Evolutionary conservation across 2,888 invertebrate genomes (phyloP).

Genomic region (Machimus atricapillus): DNA sequence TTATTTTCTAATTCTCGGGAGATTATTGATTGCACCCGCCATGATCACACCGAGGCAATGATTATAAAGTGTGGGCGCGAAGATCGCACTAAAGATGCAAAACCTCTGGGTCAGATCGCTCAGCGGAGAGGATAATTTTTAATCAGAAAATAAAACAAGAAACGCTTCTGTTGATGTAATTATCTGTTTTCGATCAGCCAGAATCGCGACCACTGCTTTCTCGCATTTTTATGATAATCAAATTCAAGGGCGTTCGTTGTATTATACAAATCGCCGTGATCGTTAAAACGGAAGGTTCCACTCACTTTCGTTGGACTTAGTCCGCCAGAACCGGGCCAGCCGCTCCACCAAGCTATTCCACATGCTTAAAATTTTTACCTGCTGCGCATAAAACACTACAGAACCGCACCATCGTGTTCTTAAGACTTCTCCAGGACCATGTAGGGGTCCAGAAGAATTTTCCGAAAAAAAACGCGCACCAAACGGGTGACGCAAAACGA

Average conservation of each 20-base stretch:
- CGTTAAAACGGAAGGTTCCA: background rate
- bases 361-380: conserved; percentile 9
- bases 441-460: background rate
- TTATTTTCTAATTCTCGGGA: background rate
- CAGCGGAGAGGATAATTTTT: background rate
- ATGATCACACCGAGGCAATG: background rate
- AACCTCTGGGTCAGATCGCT: background rate
- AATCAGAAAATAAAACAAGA: background rate
- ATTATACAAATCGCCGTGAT: background rate
- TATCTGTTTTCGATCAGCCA: conserved; percentile 6
- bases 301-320: conserved; percentile 41
- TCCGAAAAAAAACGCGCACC: background rate
- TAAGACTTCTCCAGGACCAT: background rate
- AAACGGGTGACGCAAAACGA: background rate
- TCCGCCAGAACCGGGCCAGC: conserved; percentile 41
- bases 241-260: background rate
- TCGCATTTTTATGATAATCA: background rate
- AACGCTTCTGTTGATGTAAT: conserved; percentile 7
- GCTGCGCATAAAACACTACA: background rate
- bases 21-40: background rate
- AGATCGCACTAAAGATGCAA: background rate
- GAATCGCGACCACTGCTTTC: background rate
- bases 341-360: conserved; percentile 45
- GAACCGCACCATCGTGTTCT: background rate
- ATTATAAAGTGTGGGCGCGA: background rate